A percentile compares a stretch with the other conserved stretches of the same genome.
Conservation (phyloP, 2,888 invertebrate species). For the Acanthosepion esculentum region DNA sequence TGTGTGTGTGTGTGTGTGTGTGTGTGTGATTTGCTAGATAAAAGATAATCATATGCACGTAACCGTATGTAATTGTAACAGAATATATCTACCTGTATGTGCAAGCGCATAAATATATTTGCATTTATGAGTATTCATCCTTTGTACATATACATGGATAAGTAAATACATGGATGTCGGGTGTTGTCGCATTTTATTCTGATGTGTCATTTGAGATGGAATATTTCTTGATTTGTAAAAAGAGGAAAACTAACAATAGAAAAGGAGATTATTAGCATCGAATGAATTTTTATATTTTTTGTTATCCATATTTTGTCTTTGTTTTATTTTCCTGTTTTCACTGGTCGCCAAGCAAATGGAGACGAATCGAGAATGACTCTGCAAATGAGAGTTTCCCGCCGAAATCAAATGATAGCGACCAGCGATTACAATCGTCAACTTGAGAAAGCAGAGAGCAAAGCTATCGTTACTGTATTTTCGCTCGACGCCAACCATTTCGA, state of each 20-base stretch:
- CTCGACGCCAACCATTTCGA: not conserved
- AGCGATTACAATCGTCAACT: not conserved
- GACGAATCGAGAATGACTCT: slow-evolving; percentile 15
- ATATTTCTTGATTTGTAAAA: not conserved
- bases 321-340: not conserved
- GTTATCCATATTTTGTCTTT: not conserved
- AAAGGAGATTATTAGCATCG: not conserved
- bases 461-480: no score
- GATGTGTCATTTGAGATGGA: slow-evolving; percentile 9
- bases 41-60: not conserved
- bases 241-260: not conserved
- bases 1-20: no score
- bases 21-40: no score
- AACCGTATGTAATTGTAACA: not conserved
- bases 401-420: not conserved
- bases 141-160: not conserved
- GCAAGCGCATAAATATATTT: not conserved
- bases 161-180: not conserved
- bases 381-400: slow-evolving; percentile 33
- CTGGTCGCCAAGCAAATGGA: not conserved
- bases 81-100: not conserved
- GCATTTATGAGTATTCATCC: not conserved
- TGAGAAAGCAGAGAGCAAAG: not conserved
- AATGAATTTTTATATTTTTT: not conserved
- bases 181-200: not conserved